A percentile compares a stretch with the other conserved stretches of the same genome.
Evolutionary conservation across 2,888 invertebrate species (phyloP).

Genomic region (Meiosimyza decipiens): DNA sequence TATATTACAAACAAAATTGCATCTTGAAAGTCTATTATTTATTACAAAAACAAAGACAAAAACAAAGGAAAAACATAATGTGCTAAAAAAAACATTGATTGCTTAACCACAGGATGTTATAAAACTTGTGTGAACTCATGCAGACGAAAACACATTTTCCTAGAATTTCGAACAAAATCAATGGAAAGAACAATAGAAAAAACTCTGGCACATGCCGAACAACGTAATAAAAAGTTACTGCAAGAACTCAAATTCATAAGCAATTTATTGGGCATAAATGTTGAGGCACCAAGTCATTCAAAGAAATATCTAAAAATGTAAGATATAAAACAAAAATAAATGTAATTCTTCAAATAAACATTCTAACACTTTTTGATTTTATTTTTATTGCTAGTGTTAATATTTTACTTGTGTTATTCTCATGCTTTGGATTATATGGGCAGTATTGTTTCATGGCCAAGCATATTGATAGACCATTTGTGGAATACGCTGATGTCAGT

Average conservation of each 20-base stretch:
- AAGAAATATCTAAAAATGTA: constrained; percentile 23
- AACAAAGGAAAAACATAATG: no score
- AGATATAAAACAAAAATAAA: neutral
- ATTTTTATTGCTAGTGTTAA: neutral
- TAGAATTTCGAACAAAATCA: neutral
- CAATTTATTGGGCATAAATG: constrained; percentile 4
- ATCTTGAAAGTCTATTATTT: no score
- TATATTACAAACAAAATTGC: no score
- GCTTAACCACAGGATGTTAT: no score
- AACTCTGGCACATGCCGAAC: neutral
- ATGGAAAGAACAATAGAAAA: neutral
- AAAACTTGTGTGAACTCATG: no score
- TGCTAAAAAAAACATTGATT: no score
- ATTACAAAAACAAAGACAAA: no score
- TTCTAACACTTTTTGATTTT: neutral
- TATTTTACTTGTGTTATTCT: constrained; percentile 10
- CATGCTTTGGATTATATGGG: constrained; percentile 18
- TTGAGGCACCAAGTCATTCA: constrained; percentile 4
- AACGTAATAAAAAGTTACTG: neutral
- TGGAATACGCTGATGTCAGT: constrained; percentile 11
- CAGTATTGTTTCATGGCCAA: constrained; percentile 15
- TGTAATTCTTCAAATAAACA: neutral
- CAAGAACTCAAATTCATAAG: neutral
- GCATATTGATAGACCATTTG: neutral
- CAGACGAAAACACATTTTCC: no score